Evolutionary conservation across 1,140 invertebrate genomes (phyloP).

Genomic region (Grapholita molesta): DNA sequence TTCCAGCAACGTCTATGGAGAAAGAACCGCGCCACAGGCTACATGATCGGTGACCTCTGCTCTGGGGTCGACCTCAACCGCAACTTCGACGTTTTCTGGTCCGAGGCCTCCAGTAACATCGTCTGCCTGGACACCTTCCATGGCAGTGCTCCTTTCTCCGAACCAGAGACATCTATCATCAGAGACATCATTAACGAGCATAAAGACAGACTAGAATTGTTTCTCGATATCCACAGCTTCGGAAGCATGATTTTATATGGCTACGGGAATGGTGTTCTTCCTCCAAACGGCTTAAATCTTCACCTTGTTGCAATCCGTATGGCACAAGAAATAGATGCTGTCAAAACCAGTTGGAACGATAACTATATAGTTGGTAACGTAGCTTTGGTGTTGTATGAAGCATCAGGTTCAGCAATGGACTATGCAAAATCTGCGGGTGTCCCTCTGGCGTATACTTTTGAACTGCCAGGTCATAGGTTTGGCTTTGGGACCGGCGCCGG

Average conservation of each 20-base stretch:
- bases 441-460: slow-evolving; percentile 24
- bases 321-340: slow-evolving; percentile 45
- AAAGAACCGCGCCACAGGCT: slow-evolving; percentile 74
- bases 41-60: slow-evolving; percentile 52
- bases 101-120: slow-evolving; percentile 79
- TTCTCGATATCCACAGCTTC: slow-evolving; percentile 82
- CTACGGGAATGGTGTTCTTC: slow-evolving; percentile 42
- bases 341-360: slow-evolving; percentile 35
- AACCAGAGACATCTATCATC: slow-evolving; percentile 80
- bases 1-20: slow-evolving; percentile 3
- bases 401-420: slow-evolving; percentile 15
- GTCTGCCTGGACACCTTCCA: slow-evolving; percentile 82
- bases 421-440: slow-evolving; percentile 22
- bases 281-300: slow-evolving; percentile 38
- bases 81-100: slow-evolving; percentile 83
- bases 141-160: slow-evolving; percentile 82
- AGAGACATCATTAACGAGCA: slow-evolving; percentile 69
- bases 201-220: slow-evolving; percentile 72
- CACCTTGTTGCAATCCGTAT: slow-evolving; percentile 40
- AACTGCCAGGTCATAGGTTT: slow-evolving; percentile 29
- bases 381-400: slow-evolving; percentile 22
- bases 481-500: slow-evolving; percentile 30
- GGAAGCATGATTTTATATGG: slow-evolving; percentile 81
- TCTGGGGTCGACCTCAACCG: slow-evolving; percentile 82
- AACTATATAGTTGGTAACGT: slow-evolving; percentile 46